phyloP scores from a whole-genome alignment of 2,797 vertebrate species.

The Thunnus albacares region DNA sequence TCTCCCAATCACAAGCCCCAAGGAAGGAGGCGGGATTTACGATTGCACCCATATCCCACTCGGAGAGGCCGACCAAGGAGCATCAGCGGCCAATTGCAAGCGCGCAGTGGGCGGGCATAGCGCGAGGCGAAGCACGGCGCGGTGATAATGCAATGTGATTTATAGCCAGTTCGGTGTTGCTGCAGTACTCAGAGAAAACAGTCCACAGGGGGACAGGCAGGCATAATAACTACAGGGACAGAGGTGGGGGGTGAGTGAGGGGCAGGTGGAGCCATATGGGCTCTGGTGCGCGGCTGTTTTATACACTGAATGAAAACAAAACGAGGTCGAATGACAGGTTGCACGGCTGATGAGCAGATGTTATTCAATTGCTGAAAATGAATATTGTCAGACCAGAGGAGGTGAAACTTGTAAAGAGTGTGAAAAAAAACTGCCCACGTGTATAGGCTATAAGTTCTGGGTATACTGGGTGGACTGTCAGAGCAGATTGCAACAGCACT shows the following conservation, averaged over 20 bases:
- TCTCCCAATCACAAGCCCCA: slow-evolving; percentile 77
- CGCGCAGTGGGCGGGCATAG: slow-evolving; percentile 70
- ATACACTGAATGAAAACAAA: slow-evolving; percentile 29
- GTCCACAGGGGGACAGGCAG: slow-evolving; percentile 69
- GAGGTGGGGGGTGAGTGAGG: slow-evolving; percentile 34
- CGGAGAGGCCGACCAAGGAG: slow-evolving; percentile 59
- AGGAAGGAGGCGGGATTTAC: slow-evolving; percentile 76
- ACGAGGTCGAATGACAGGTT: slow-evolving; percentile 19
- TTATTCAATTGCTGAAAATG: slow-evolving; percentile 33
- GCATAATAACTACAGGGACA: slow-evolving; percentile 65
- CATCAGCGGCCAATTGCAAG: slow-evolving; percentile 74
- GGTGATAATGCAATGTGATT: slow-evolving; percentile 87
- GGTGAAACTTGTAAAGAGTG: slow-evolving; percentile 3
- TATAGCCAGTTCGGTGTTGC: slow-evolving; percentile 84
- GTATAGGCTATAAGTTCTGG: background rate
- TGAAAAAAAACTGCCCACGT: background rate
- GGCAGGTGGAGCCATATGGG: slow-evolving; percentile 46
- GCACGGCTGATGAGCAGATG: slow-evolving; percentile 52
- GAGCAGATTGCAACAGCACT: slow-evolving; percentile 29
- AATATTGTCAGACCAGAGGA: slow-evolving; percentile 25
- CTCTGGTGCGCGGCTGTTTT: slow-evolving; percentile 12
- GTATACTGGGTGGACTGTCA: slow-evolving; percentile 16
- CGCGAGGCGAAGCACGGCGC: slow-evolving; percentile 69
- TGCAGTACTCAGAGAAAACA: slow-evolving; percentile 84
- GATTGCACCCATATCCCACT: slow-evolving; percentile 52